Base-by-base conservation (phyloP, 2,797 vertebrate species). In the Neosilurus hyrtlii region DNA sequence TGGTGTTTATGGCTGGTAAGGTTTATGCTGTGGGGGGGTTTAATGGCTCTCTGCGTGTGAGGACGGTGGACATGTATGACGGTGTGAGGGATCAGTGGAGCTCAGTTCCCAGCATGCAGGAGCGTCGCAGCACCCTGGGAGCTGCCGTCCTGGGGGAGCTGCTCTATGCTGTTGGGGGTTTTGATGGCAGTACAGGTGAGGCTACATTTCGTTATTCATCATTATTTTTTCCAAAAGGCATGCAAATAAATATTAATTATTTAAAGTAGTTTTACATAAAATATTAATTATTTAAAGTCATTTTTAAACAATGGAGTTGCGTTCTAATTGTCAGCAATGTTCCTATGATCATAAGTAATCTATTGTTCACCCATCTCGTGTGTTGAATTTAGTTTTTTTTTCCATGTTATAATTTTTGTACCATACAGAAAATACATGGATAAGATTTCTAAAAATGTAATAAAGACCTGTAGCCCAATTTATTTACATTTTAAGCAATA, bases 1-100 rank as follows among this genome's bases (percentile, higher is more conserved):
- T 99, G 88, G 96, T 99, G 20, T 96, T 96, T 82, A 96, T 99
- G 96, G 94, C 93, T 0, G 96, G 97, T 76, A 94, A 91, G 0
- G 96, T 99, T 77, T 99, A 95, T 0, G 97, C 97, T 0, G 96
- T 99, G 0, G 97, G 97, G 0, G 97, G 97, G 2, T 99, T 99
- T 70, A 99, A 99, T 0, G 97, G 97, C 9, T 99, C 97, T 0
- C 88, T 98, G 77, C 92, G 97, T 9, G 97, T 98, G 71, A 94
- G 97, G 67, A 99, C 97, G 0, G 97, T 97, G 62, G 97, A 99
- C 0, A 93, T 96, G 82, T 99, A 99, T 0, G 97, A 99, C 0
- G 94, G 96, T 0, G 92, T 79, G 1, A 95, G 95, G 86, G 97
- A 99, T 91, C 96, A 97, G 91, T 99, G 97, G 97, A 96, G 93